Conservation (phyloP, 1,140 invertebrate genomes). For the Sarcophaga peregrina region DNA sequence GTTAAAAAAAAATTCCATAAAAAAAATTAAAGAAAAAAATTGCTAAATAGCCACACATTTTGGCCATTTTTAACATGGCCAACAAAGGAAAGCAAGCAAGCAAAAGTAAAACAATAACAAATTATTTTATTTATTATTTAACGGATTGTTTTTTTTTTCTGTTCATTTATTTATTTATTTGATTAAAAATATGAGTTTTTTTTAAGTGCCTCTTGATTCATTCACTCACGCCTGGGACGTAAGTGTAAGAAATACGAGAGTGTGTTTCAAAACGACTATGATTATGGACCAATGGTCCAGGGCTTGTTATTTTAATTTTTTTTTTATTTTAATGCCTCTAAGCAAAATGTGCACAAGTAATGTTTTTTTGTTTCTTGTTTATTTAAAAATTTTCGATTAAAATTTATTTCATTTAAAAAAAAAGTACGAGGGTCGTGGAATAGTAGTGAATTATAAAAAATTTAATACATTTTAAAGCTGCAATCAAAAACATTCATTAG, state of each 20-base stretch:
- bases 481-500: too few species aligned
- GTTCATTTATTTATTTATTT: conserved; percentile 3
- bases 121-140: neutral
- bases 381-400: neutral
- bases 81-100: neutral
- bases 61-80: neutral
- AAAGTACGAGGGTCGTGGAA: neutral
- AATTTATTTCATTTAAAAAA: neutral
- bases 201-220: neutral
- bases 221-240: neutral
- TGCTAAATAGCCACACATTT: neutral
- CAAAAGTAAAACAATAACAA: neutral
- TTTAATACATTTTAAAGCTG: neutral
- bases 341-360: neutral
- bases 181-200: neutral
- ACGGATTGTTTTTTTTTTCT: neutral
- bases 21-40: neutral
- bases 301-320: neutral
- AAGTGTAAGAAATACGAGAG: neutral
- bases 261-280: neutral
- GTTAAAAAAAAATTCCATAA: neutral
- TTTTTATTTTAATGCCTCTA: neutral
- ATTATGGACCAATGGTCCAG: neutral
- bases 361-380: neutral
- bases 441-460: neutral